phyloP scores from a whole-genome alignment of 2,797 vertebrate species.

The Gouania willdenowi region DNA sequence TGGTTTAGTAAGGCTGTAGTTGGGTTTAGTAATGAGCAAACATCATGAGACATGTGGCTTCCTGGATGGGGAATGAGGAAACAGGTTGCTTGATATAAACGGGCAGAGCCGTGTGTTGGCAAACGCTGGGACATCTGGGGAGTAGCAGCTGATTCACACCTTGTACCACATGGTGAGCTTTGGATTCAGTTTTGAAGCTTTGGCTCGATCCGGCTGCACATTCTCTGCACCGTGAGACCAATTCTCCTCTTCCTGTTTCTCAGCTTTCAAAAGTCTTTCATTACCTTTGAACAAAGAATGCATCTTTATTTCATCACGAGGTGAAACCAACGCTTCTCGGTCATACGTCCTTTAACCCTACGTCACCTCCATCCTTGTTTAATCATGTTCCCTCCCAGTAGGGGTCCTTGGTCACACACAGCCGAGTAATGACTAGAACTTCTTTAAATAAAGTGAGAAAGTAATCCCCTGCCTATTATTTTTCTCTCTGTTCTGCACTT shows the following conservation, averaged over 20 bases:
- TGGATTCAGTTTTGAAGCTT: background rate
- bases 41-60: slow-evolving; percentile 13
- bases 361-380: slow-evolving; percentile 62
- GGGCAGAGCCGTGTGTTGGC: slow-evolving; percentile 19
- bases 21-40: slow-evolving; percentile 20
- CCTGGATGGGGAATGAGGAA: background rate
- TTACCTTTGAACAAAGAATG: no score
- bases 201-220: no score
- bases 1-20: no score
- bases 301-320: background rate
- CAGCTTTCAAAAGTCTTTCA: no score
- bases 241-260: no score
- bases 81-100: slow-evolving; percentile 9
- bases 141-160: slow-evolving; percentile 37
- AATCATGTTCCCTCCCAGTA: slow-evolving; percentile 52
- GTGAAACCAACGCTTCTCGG: background rate
- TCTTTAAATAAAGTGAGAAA: slow-evolving; percentile 66
- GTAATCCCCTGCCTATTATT: slow-evolving; percentile 69
- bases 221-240: no score
- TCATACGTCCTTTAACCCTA: slow-evolving; percentile 43
- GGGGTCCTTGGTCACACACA: slow-evolving; percentile 42
- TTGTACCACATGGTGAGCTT: slow-evolving; percentile 30
- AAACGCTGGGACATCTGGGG: slow-evolving; percentile 43
- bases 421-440: slow-evolving; percentile 64
- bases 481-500: slow-evolving; percentile 60